Evolutionary conservation across 1,140 invertebrate genomes (phyloP).

Genomic region (Leguminivora glycinivorella): DNA sequence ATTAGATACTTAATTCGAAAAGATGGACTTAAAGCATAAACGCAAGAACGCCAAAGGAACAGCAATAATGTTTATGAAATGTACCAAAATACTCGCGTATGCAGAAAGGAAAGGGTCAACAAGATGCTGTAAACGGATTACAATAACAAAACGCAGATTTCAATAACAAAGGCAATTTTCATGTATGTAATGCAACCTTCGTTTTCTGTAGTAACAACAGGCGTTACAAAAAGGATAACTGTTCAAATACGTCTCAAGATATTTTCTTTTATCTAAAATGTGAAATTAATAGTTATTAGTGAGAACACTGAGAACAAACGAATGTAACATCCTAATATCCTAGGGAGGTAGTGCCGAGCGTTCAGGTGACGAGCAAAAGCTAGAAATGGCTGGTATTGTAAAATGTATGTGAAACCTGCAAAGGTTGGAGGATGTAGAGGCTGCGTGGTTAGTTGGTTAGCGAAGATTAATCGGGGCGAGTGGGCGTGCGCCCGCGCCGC

Average conservation of each 20-base stretch:
- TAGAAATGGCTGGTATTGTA: neutral
- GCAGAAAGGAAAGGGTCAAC: conserved; percentile 1
- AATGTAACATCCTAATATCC: neutral
- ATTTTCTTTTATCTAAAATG: neutral
- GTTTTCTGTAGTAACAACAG: neutral
- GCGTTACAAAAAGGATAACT: neutral
- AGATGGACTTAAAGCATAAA: neutral
- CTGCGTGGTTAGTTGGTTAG: conserved; percentile 13
- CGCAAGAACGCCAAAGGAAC: too few species aligned
- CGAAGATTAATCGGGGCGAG: conserved; percentile 40
- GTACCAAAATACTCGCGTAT: neutral
- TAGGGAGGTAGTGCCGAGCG: too few species aligned
- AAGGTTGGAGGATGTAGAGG: neutral
- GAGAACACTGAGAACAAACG: neutral
- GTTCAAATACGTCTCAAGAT: neutral
- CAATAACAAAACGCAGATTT: neutral
- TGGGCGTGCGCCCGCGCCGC: conserved; percentile 64
- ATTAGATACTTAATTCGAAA: neutral
- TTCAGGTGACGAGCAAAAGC: neutral
- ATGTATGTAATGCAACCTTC: conserved; percentile 4
- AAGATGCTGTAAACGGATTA: conserved; percentile 1
- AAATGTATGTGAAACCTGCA: neutral
- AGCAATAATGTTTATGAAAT: too few species aligned
- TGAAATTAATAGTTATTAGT: neutral
- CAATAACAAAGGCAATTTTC: neutral